Evolutionary conservation across 2,113 vertebrate species (phyloP).

Genomic region (Apteryx mantelli): DNA sequence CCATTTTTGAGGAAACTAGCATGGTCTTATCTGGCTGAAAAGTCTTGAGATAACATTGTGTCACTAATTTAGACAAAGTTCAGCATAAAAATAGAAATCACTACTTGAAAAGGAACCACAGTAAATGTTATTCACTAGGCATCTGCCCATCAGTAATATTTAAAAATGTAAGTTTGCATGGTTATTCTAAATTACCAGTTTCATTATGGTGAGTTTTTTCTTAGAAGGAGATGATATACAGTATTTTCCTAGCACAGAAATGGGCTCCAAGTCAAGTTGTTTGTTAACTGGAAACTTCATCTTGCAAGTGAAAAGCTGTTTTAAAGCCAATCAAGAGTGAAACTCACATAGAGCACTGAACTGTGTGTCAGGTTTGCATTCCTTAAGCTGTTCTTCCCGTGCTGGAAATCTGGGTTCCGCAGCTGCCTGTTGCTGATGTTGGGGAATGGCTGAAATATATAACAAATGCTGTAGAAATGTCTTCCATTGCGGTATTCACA

Average conservation of each 20-base stretch:
- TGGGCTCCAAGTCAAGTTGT: neutral
- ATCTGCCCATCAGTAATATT: neutral
- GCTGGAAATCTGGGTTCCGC: neutral
- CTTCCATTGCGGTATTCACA: neutral
- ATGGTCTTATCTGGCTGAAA: constrained; percentile 19
- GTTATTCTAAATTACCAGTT: constrained; percentile 7
- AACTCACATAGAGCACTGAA: neutral
- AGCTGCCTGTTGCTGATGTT: neutral
- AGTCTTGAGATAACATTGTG: constrained; percentile 54
- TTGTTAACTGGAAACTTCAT: constrained; percentile 6
- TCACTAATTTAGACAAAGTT: constrained; percentile 22
- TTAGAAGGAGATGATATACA: neutral
- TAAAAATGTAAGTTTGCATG: neutral
- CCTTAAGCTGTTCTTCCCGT: neutral
- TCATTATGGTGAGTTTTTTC: neutral
- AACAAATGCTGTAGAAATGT: neutral
- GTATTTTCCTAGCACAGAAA: neutral
- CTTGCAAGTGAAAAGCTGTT: neutral
- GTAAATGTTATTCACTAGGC: neutral
- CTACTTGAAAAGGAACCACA: neutral
- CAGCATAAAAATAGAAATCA: constrained; percentile 52
- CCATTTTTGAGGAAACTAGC: neutral
- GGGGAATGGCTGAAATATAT: neutral
- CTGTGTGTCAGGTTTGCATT: neutral
- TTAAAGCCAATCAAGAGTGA: neutral